A percentile compares a stretch with the other conserved stretches of the same genome.
These are phyloP conservation scores for Tenthredo livida DNA, from an alignment of 2,888 invertebrate genomes.

Conservation along the genomic window DNA sequence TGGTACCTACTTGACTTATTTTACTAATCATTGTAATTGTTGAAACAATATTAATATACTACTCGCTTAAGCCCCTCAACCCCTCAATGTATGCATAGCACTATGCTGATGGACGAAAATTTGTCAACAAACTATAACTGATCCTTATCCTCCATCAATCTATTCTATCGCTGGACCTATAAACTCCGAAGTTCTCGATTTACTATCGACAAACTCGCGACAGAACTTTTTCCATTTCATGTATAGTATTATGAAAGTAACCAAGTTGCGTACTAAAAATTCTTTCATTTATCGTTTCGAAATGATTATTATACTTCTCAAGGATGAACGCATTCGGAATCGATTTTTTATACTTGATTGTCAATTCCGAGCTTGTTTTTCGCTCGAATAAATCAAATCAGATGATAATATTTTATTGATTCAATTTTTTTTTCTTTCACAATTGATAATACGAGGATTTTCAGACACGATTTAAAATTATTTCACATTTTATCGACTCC, in stretches of 20 bases:
- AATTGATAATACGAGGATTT: no score
- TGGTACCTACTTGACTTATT: neutral
- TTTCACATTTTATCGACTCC: no score
- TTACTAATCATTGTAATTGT: constrained; percentile 18
- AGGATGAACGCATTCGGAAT: neutral
- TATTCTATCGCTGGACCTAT: neutral
- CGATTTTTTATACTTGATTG: no score
- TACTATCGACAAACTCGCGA: neutral
- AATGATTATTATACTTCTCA: neutral
- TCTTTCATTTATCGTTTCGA: neutral
- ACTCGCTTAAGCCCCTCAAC: neutral
- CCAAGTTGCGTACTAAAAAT: neutral
- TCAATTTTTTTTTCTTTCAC: no score
- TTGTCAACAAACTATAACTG: neutral
- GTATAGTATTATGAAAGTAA: neutral
- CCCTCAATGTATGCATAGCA: neutral
- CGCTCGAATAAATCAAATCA: no score
- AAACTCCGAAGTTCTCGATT: neutral
- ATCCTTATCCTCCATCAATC: neutral
- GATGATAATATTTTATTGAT: no score
- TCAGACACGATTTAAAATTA: no score
- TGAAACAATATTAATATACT: constrained; percentile 1
- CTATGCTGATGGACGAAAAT: neutral
- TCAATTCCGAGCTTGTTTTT: neutral
- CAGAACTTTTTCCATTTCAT: neutral